Evolutionary conservation across 2,797 vertebrate genomes (phyloP).

Genomic region (Rhinatrema bivittatum): DNA sequence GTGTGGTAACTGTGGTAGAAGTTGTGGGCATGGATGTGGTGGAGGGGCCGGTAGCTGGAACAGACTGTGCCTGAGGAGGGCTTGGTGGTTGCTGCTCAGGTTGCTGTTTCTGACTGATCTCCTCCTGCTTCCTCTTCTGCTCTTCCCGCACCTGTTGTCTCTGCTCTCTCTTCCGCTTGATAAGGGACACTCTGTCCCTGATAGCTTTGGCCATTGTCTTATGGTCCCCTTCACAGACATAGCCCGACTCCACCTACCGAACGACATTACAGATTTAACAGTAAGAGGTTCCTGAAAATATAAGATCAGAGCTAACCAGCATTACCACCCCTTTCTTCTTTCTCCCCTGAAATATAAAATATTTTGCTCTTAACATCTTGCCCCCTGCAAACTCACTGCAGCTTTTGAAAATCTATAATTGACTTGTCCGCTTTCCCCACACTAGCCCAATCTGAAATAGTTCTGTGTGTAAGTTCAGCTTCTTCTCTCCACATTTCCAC

Average conservation of each 20-base stretch:
- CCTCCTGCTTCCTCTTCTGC: conserved; percentile 81
- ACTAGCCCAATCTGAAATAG: too few relatives aligned
- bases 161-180: conserved; percentile 88
- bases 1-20: conserved; percentile 57
- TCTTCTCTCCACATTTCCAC: too few relatives aligned
- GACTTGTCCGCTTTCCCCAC: background rate
- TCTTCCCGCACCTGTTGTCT: conserved; percentile 84
- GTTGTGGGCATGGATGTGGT: conserved; percentile 35
- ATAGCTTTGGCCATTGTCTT: conserved; percentile 99
- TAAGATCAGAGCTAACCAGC: background rate
- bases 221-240: conserved; percentile 94
- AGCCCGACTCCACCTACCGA: conserved; percentile 89
- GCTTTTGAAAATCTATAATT: background rate
- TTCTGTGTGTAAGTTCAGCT: too few relatives aligned
- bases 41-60: conserved; percentile 23
- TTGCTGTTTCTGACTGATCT: conserved; percentile 58
- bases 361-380: too few relatives aligned
- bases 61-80: conserved; percentile 52
- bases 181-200: conserved; percentile 91
- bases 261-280: conserved; percentile 10
- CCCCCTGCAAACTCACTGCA: too few relatives aligned
- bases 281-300: conserved; percentile 13
- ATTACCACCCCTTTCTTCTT: background rate
- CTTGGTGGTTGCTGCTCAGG: conserved; percentile 51
- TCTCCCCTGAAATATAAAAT: background rate